Percentiles rank a stretch among this genome's conserved stretches.
These are phyloP conservation scores for Cerastoderma edule DNA, from an alignment of 2,888 invertebrate species.

Conservation along the genomic window DNA sequence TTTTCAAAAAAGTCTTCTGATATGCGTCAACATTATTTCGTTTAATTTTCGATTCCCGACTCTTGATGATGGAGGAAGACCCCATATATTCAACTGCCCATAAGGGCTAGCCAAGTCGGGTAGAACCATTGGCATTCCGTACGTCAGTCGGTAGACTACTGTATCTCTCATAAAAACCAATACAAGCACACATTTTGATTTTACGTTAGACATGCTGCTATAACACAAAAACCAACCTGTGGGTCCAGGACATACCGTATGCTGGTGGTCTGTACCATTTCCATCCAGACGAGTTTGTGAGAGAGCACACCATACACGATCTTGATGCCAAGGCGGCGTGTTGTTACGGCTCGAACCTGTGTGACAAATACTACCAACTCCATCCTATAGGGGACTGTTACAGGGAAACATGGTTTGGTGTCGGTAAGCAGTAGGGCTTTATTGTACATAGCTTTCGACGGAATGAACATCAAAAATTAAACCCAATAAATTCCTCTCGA, in stretches of 20 bases:
- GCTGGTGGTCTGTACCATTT: conserved; percentile 33
- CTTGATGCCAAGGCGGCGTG: conserved; percentile 24
- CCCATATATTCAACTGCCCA: background rate
- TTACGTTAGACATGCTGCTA: conserved; percentile 38
- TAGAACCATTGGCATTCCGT: background rate
- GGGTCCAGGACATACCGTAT: conserved; percentile 27
- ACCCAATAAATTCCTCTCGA: too few relatives aligned
- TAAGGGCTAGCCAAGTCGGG: too few relatives aligned
- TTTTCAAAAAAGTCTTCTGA: too few relatives aligned
- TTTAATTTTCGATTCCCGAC: too few relatives aligned
- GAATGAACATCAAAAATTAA: too few relatives aligned
- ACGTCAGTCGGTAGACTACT: background rate
- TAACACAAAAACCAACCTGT: conserved; percentile 19
- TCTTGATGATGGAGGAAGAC: background rate
- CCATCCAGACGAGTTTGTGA: conserved; percentile 16
- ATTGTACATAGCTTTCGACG: background rate
- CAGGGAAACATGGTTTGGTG: conserved; percentile 16
- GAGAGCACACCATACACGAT: conserved; percentile 29
- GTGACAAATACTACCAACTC: conserved; percentile 38
- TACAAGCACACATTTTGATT: background rate
- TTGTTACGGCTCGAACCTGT: conserved; percentile 24
- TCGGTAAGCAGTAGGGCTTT: conserved; percentile 8
- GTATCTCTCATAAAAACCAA: background rate
- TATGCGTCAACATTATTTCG: too few relatives aligned
- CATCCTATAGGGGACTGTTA: conserved; percentile 31